phyloP scores from a whole-genome alignment of 2,888 invertebrate species.

The Megaustenia siamemsis region DNA sequence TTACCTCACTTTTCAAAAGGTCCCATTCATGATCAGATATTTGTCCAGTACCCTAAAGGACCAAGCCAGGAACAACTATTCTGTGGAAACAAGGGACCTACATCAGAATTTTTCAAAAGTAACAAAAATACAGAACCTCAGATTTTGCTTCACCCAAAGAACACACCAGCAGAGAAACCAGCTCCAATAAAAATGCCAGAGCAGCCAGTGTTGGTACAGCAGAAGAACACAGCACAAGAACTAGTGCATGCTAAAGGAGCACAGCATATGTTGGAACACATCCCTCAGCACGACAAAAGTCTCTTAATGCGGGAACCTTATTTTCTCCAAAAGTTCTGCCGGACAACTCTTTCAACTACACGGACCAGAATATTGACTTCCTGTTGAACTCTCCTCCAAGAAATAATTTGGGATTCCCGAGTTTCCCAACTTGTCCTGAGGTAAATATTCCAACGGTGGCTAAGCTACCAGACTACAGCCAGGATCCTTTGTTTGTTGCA shows the following conservation, averaged over 20 bases:
- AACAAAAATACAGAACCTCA: conserved; percentile 3
- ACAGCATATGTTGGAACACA: neutral
- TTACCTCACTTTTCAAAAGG: conserved; percentile 33
- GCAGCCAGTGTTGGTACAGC: neutral
- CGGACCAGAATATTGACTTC: conserved; percentile 42
- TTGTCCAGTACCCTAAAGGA: conserved; percentile 30
- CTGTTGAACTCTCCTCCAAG: conserved; percentile 52
- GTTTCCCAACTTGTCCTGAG: conserved; percentile 22
- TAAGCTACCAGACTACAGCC: conserved; percentile 35
- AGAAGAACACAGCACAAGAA: conserved; percentile 20
- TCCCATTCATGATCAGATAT: conserved; percentile 2
- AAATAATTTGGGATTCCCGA: conserved; percentile 4
- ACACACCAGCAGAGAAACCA: neutral
- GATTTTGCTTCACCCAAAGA: conserved; percentile 11
- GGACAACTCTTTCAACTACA: conserved; percentile 17
- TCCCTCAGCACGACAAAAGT: conserved; percentile 25
- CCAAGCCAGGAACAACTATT: conserved; percentile 41
- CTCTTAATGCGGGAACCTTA: conserved; percentile 22
- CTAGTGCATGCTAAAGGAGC: conserved; percentile 1
- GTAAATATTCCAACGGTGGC: neutral
- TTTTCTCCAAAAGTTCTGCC: conserved; percentile 44
- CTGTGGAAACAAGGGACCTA: neutral
- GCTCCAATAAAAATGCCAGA: neutral
- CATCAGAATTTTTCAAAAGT: neutral
- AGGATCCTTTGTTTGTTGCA: conserved; percentile 38